Conservation (phyloP, 2,797 vertebrate genomes). For the Glyptemys insculpta region DNA sequence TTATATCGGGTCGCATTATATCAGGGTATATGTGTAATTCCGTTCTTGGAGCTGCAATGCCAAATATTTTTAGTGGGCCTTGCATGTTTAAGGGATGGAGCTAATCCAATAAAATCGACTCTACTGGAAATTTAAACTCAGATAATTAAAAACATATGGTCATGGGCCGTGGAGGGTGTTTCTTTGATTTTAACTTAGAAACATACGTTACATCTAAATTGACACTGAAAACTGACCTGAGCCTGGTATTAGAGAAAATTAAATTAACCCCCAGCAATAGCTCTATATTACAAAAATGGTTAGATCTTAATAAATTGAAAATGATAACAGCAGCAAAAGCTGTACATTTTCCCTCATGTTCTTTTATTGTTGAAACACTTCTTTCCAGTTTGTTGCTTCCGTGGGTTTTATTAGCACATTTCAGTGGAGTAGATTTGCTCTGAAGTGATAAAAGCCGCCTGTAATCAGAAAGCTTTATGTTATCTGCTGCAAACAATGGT, state of each 20-base stretch:
- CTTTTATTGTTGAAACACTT: constrained; percentile 76
- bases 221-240: constrained; percentile 62
- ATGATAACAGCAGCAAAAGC: constrained; percentile 73
- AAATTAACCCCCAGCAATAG: constrained; percentile 78
- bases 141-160: constrained; percentile 68
- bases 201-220: constrained; percentile 71
- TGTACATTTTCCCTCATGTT: constrained; percentile 67
- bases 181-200: constrained; percentile 51
- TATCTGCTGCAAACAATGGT: constrained; percentile 59
- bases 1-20: no score
- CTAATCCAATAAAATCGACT: constrained; percentile 46
- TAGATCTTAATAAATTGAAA: constrained; percentile 79
- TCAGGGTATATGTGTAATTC: not conserved
- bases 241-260: constrained; percentile 73
- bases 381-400: constrained; percentile 73
- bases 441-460: constrained; percentile 69
- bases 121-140: constrained; percentile 49
- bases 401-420: constrained; percentile 76
- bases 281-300: constrained; percentile 71
- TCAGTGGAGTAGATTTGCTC: constrained; percentile 75
- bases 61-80: constrained; percentile 2
- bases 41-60: not conserved
- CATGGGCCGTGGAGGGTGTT: constrained; percentile 44
- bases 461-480: constrained; percentile 73
- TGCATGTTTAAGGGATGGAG: constrained; percentile 60